Evolutionary conservation across 64 coral and sea anemone species (phyloP).

Genomic region (Pocillopora verrucosa): DNA sequence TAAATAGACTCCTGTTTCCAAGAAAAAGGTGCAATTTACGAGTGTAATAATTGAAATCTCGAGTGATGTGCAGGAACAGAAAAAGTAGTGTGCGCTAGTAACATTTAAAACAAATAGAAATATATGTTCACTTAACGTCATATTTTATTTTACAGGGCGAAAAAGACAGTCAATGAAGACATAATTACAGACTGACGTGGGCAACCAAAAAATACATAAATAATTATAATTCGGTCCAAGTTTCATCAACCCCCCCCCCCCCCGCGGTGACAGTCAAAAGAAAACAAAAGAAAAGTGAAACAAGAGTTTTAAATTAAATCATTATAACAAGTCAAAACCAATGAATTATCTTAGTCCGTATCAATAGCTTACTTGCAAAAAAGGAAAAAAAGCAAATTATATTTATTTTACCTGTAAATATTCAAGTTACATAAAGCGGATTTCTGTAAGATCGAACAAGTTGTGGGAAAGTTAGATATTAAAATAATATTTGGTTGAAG

Average conservation of each 20-base stretch:
- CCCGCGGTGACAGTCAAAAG: neutral
- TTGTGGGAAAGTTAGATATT: neutral
- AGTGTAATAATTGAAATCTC: too few species aligned
- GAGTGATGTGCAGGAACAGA: too few species aligned
- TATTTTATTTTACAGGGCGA: constrained; percentile 5
- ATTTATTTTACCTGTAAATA: constrained; percentile 21
- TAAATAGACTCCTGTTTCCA: too few species aligned
- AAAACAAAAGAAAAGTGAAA: neutral
- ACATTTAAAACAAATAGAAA: neutral
- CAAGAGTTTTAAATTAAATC: neutral
- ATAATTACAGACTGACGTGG: neutral
- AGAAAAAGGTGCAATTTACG: too few species aligned
- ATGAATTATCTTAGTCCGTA: neutral
- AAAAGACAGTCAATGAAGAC: neutral
- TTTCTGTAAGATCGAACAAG: neutral
- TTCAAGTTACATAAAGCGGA: neutral
- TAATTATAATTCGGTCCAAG: neutral
- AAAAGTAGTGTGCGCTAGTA: neutral
- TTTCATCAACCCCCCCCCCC: neutral
- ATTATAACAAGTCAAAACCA: constrained; percentile 20
- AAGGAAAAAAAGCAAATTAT: neutral
- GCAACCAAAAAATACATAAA: neutral
- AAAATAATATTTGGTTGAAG: neutral
- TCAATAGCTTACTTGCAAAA: neutral
- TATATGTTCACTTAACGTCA: neutral